Base-by-base conservation (phyloP, 2,113 vertebrate species). In the Isichthys henryi region DNA sequence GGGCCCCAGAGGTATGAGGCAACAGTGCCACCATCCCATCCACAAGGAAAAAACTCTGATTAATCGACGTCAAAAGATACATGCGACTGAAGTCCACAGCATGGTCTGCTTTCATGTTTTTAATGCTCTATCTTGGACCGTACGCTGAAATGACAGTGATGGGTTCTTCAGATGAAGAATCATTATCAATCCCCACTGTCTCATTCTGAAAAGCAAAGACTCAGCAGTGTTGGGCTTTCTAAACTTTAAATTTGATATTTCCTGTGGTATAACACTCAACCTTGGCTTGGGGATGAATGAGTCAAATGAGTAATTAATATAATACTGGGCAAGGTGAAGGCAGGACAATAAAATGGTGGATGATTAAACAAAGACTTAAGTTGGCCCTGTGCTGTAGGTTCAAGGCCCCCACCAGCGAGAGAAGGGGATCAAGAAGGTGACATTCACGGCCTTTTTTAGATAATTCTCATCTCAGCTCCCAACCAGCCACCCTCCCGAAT, bases 391-490 rank as follows among this genome's bases (percentile, higher is more conserved):
- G 27, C n/a, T 70, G 62, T 70, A 1, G 62, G 62, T 70, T 31
- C 62, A 70, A 70, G 3, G 62, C 2, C 62, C 3, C 74, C 13
- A 82, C 77, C 23, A 43, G 70, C 19, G 0, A 35, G 52, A n/a
- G 88, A 53, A 50, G 23, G 31, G 43, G 43, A 39, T 84, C 10
- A 58, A 56, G 49, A n/a, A 45, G n/a, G 21, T 46, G 49, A 62
- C 50, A 56, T 89, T 85, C 80, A 48, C 5, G 31, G 13, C 39
- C 77, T 77, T 89, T 45, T 56, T 35, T 58, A 35, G 45, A 77
- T 84, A 84, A 89, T 89, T 62, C 50, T 89, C 77, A 89, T 35
- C 77, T 56, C 74, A 46, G 13, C 35, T 89, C 19, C n/a, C 2
- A 21, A 89, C 21, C 31, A 50, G 77, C 43, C 27, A 80, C 15